Evolutionary conservation across 2,888 invertebrate genomes (phyloP), one percentile per base, ranked within the genome.

Genomic region (Tachina lurida): DNA sequence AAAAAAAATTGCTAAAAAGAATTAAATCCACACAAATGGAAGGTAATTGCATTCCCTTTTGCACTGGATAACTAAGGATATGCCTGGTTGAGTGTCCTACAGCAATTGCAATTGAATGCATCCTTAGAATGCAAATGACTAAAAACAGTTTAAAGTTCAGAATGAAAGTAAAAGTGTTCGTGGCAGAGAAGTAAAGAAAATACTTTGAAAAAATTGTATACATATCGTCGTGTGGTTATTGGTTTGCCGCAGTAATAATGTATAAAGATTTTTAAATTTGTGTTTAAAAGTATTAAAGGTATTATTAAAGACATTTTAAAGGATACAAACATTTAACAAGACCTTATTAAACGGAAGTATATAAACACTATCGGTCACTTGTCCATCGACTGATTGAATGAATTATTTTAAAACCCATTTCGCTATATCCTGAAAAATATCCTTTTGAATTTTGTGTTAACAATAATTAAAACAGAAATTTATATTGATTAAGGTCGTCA

Each of bases 41-140:
- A 58, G 49, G 60, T 49, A 60, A 62, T 13, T 19, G 15, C 1
- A 39, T 22, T 58, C 22, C 5, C 22, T 31, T 12, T 54, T 56
- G 4, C 58, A 58, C 58, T 31, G 31, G 13, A 10, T 71, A 71
- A 71, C 58, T 58, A 71, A 71, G 58, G 45, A 31, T 45, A 71
- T 12, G 45, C 22, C 31, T 58, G 58, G 56, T 71, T 58, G 43
- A 31, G 58, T n/a, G n/a, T 19, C 45, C 41, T 71, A 47, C 17
- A 12, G 15, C 31, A 58, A 58, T 31, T 7, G 58, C 31, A 58
- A 58, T 31, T 7, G 58, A 58, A 31, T 58, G 56, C 9, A 13
- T 13, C 58, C 15, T 22, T 13, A 12, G 13, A 13, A 58, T 58
- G 58, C 7, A 58, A 31, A 58, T 12, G 5, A 8, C 3, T 31